Conservation (phyloP, 2,113 vertebrate species). For the Arvicanthis niloticus region DNA sequence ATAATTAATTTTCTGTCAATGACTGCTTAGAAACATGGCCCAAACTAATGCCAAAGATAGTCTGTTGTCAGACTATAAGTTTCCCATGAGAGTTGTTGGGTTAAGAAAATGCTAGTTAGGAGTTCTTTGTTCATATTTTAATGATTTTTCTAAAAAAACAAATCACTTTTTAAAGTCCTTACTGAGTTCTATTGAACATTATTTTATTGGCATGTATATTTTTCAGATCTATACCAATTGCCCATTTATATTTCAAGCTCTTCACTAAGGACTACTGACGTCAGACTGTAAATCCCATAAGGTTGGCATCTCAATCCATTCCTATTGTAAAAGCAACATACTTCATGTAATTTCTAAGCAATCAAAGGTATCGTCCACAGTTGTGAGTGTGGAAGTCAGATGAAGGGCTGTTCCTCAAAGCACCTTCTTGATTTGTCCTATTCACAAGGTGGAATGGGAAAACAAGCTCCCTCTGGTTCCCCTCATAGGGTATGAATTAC, state of each 20-base stretch:
- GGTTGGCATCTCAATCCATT: background rate
- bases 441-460: background rate
- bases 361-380: background rate
- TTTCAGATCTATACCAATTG: background rate
- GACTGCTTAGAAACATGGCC: background rate
- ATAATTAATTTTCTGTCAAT: conserved; percentile 19
- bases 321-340: background rate
- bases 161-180: background rate
- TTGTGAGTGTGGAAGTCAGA: background rate
- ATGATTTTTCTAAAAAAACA: background rate
- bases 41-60: conserved; percentile 57
- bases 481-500: background rate
- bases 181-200: background rate
- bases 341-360: background rate
- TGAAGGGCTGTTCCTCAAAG: background rate
- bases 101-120: conserved; percentile 44
- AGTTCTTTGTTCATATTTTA: conserved; percentile 4
- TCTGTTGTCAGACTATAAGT: background rate
- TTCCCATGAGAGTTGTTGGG: background rate
- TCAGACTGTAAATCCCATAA: background rate
- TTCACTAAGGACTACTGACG: background rate
- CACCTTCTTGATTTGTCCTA: no score
- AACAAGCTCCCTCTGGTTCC: background rate
- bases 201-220: background rate
- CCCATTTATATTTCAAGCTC: background rate